Conservation (phyloP, 1,140 invertebrate genomes). For the Lerema accius region DNA sequence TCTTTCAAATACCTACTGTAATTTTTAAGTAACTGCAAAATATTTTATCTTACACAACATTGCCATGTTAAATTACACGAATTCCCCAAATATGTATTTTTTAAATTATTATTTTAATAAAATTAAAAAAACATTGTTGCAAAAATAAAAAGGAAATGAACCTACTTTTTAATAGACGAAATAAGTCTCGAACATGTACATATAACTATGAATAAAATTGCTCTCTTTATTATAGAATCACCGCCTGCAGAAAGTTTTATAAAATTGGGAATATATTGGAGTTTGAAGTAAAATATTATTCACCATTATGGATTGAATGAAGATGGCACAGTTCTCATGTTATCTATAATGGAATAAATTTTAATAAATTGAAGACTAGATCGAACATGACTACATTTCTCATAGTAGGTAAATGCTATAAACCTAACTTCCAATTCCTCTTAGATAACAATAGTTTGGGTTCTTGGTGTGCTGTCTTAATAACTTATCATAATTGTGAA, state of each 20-base stretch:
- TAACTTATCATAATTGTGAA: too few relatives aligned
- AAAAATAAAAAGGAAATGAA: not conserved
- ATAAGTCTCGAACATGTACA: too few relatives aligned
- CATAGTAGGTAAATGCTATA: not conserved
- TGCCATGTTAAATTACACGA: not conserved
- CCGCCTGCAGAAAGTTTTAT: too few relatives aligned
- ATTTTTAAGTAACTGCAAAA: constrained; percentile 35
- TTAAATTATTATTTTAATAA: not conserved
- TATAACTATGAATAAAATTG: too few relatives aligned
- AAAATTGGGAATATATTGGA: not conserved
- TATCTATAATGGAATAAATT: constrained; percentile 2
- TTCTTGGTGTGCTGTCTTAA: too few relatives aligned
- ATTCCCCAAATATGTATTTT: not conserved
- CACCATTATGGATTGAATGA: not conserved
- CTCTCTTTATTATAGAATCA: too few relatives aligned
- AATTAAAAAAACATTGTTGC: not conserved
- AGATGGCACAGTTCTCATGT: not conserved
- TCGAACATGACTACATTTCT: not conserved
- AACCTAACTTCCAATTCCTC: too few relatives aligned
- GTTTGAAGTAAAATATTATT: not conserved
- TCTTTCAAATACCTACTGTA: too few relatives aligned
- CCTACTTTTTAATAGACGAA: too few relatives aligned
- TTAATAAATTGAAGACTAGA: constrained; percentile 1
- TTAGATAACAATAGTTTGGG: too few relatives aligned
- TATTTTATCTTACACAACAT: not conserved